A percentile compares a stretch with the other conserved stretches of the same genome.
phyloP scores from a whole-genome alignment of 2,797 vertebrate species.

The Halcyon badia region DNA sequence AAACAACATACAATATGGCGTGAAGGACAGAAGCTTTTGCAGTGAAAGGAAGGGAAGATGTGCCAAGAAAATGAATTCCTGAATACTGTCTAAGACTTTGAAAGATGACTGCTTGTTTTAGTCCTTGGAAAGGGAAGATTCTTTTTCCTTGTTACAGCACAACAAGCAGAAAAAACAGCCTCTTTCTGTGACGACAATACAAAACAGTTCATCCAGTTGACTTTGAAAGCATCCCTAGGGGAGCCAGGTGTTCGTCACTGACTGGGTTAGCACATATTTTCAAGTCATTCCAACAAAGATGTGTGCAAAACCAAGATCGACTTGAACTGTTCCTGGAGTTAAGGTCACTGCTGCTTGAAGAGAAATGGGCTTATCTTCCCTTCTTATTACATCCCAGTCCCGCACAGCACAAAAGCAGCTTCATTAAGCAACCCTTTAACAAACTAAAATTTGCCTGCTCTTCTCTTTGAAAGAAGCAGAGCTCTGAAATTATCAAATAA shows the following conservation, averaged over 20 bases:
- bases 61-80: not conserved
- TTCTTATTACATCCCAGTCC: not conserved
- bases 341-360: not conserved
- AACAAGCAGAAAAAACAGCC: not conserved
- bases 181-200: not conserved
- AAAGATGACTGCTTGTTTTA: not conserved
- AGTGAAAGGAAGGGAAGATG: not conserved
- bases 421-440: not conserved
- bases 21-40: slow-evolving; percentile 38
- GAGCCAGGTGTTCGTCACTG: not conserved
- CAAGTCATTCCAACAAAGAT: not conserved
- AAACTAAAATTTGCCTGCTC: not conserved
- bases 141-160: not conserved
- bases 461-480: not conserved
- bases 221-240: not conserved
- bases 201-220: not conserved
- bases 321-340: not conserved
- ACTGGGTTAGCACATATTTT: not conserved
- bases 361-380: not conserved
- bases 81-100: not conserved
- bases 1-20: not conserved
- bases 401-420: not conserved
- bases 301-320: not conserved
- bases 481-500: not conserved
- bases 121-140: not conserved